These are phyloP conservation scores for Prionchulus punctatus DNA, from an alignment of 2,888 invertebrate genomes.

Conservation along the genomic window DNA sequence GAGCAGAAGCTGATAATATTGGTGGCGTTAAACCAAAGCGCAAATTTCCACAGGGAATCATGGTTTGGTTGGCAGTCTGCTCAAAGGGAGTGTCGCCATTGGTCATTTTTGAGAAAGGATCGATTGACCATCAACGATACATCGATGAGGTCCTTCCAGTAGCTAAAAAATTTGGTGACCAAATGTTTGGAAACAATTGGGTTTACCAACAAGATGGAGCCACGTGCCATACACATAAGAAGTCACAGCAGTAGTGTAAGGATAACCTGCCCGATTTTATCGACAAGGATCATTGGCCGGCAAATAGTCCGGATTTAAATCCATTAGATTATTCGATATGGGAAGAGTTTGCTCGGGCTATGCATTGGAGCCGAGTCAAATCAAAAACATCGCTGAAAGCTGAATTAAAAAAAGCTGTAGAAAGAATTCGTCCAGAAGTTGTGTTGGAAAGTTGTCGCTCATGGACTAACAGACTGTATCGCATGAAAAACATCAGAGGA, in stretches of 20 bases:
- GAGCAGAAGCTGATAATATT: background rate
- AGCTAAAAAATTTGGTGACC: background rate
- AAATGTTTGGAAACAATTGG: background rate
- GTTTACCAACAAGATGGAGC: slow-evolving; percentile 1
- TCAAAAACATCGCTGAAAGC: background rate
- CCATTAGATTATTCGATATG: background rate
- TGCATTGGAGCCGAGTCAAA: background rate
- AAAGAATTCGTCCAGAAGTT: background rate
- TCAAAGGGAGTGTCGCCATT: background rate
- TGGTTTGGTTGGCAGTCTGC: background rate
- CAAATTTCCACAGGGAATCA: background rate
- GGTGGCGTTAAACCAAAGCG: background rate
- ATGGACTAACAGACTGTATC: background rate
- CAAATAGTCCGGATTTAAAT: background rate
- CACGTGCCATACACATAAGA: background rate
- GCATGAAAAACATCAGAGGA: no score
- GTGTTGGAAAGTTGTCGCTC: background rate
- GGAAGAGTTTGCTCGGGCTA: background rate
- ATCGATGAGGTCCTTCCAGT: background rate
- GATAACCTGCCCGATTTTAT: background rate
- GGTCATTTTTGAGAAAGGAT: no score
- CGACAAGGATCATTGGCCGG: no score
- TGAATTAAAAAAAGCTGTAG: background rate
- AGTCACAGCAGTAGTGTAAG: background rate
- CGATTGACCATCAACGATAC: background rate